phyloP scores from a whole-genome alignment of 2,888 invertebrate species.

The Oligia fasciuncula region DNA sequence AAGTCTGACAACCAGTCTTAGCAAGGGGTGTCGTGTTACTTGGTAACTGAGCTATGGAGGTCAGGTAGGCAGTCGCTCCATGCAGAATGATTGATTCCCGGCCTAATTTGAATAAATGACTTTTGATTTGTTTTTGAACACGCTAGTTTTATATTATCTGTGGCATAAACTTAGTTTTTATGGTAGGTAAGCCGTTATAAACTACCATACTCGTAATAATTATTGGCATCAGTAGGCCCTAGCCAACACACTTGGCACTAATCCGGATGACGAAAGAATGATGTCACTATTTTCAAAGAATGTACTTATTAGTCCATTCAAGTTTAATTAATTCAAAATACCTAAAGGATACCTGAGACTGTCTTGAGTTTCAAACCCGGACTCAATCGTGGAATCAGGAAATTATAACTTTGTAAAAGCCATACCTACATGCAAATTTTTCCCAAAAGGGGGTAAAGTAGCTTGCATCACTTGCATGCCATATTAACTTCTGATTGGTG shows the following conservation, averaged over 20 bases:
- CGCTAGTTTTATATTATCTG: no score
- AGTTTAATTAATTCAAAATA: background rate
- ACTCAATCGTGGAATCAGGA: no score
- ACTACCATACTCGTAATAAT: background rate
- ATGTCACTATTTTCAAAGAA: background rate
- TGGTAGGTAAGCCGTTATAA: background rate
- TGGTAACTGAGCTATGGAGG: no score
- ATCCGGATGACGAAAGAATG: background rate
- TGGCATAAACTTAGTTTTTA: no score
- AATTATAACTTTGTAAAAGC: background rate
- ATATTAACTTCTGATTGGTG: background rate
- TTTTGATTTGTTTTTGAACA: no score
- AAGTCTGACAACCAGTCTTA: background rate
- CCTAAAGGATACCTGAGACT: no score
- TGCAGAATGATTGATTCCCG: no score
- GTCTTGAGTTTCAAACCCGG: no score
- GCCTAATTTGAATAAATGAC: no score
- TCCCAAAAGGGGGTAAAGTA: background rate
- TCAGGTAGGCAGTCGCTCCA: no score
- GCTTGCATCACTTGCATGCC: background rate
- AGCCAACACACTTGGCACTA: background rate
- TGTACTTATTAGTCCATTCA: background rate
- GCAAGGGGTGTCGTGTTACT: background rate
- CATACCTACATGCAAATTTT: background rate
- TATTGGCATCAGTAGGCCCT: background rate